A percentile compares a stretch with the other conserved stretches of the same genome.
Conservation (phyloP, 2,888 invertebrate genomes). For the Acholoe squamosa region DNA sequence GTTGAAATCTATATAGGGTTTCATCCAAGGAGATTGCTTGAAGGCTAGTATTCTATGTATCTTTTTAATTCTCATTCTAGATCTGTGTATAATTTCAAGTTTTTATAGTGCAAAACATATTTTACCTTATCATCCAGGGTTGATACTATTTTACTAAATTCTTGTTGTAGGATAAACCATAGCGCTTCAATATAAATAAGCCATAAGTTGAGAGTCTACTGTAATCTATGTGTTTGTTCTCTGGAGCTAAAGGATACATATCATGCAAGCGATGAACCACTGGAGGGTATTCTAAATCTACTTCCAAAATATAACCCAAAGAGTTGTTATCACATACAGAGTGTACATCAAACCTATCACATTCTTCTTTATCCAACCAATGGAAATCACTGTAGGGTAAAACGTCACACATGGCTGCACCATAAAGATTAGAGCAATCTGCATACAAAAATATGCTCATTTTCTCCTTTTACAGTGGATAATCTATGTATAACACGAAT, state of each 20-base stretch:
- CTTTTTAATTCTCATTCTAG: background rate
- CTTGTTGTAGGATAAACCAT: background rate
- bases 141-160: background rate
- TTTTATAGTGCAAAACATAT: background rate
- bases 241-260: slow-evolving; percentile 14
- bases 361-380: background rate
- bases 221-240: background rate
- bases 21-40: background rate
- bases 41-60: background rate
- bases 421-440: background rate
- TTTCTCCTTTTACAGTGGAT: background rate
- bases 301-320: background rate
- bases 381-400: background rate
- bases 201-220: background rate
- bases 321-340: background rate
- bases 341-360: background rate
- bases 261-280: background rate
- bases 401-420: background rate
- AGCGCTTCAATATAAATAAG: background rate
- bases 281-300: background rate
- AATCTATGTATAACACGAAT: background rate
- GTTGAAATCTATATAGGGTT: slow-evolving; percentile 1
- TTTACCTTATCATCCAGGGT: background rate
- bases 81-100: background rate
- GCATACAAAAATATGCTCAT: background rate